These are phyloP conservation scores for Leptopilina syphax DNA, from an alignment of 2,888 invertebrate genomes.

Conservation along the genomic window DNA sequence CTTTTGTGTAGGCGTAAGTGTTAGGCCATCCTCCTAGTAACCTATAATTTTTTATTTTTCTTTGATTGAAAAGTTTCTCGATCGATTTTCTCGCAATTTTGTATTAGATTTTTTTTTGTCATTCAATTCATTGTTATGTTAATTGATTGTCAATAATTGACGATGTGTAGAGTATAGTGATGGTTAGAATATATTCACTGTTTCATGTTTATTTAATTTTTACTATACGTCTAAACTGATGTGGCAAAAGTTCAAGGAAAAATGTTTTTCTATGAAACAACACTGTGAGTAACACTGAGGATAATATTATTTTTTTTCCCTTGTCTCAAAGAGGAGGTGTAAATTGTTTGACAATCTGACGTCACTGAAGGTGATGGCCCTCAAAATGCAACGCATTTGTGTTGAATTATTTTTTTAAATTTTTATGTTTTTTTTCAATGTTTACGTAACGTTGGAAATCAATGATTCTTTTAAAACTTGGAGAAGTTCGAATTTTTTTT, in stretches of 20 bases:
- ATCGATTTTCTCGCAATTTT: not conserved
- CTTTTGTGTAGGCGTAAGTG: conserved; percentile 95
- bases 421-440: not conserved
- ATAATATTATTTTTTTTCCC: not conserved
- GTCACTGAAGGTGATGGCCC: not conserved
- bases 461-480: too few relatives aligned
- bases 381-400: not conserved
- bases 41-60: conserved; percentile 73
- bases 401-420: not conserved
- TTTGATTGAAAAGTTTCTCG: not conserved
- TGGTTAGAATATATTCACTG: not conserved
- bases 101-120: not conserved
- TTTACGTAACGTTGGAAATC: not conserved
- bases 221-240: not conserved
- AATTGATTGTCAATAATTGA: conserved; percentile 5
- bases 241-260: not conserved
- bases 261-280: not conserved
- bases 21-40: conserved; percentile 88
- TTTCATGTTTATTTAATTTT: conserved; percentile 2
- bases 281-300: not conserved
- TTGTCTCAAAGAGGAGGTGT: not conserved
- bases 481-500: too few relatives aligned
- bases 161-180: not conserved
- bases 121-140: not conserved
- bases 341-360: not conserved